Percentiles rank a stretch among this genome's conserved stretches.
Conservation (phyloP, 2,797 vertebrate species). For the Amniataba percoides region DNA sequence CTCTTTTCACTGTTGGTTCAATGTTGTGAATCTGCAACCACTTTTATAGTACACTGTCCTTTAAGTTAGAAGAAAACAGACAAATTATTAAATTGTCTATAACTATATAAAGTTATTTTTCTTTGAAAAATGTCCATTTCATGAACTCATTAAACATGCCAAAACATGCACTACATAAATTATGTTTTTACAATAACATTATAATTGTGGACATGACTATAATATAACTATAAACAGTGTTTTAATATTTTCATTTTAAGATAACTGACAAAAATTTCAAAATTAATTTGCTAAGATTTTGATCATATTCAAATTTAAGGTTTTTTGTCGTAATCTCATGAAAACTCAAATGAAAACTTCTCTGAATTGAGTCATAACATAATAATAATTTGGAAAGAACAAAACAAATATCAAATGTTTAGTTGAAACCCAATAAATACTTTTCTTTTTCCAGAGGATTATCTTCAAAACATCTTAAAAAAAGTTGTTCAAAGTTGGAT, state of each 20-base stretch:
- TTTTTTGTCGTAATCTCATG: background rate
- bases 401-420: slow-evolving; percentile 31
- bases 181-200: background rate
- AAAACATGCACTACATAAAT: background rate
- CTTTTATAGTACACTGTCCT: background rate
- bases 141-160: background rate
- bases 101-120: background rate
- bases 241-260: background rate
- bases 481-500: slow-evolving; percentile 54
- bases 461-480: slow-evolving; percentile 56
- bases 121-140: background rate
- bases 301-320: background rate
- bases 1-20: background rate
- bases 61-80: background rate
- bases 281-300: background rate
- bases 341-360: background rate
- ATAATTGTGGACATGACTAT: background rate
- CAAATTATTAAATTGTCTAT: background rate
- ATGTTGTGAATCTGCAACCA: background rate
- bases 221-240: background rate
- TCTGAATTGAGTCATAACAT: background rate
- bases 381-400: background rate
- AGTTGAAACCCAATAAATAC: slow-evolving; percentile 14
- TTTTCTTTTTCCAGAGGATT: slow-evolving; percentile 34
- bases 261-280: slow-evolving; percentile 6